These are phyloP conservation scores for Artibeus lituratus DNA, from an alignment of 2,797 vertebrate genomes.

Conservation along the genomic window DNA sequence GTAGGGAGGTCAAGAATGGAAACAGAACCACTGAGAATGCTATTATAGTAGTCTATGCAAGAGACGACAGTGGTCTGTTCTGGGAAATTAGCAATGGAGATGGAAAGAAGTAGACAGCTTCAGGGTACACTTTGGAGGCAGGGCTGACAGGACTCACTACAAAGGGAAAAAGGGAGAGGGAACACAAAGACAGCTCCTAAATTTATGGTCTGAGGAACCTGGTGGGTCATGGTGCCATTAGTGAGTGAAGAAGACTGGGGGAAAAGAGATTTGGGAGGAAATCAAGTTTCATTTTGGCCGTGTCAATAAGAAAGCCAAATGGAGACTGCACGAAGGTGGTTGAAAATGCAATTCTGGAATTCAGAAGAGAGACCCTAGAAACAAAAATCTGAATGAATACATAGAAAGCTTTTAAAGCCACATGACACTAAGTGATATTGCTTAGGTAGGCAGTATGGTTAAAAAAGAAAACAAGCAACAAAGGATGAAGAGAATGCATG, in stretches of 20 bases:
- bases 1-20: background rate
- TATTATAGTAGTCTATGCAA: background rate
- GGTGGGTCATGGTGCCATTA: background rate
- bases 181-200: constrained; percentile 8
- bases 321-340: background rate
- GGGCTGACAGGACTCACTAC: background rate
- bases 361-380: background rate
- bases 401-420: constrained; percentile 1
- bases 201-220: background rate
- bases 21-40: background rate
- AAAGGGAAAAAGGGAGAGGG: background rate
- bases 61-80: background rate
- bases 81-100: background rate
- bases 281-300: background rate
- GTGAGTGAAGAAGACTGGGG: background rate
- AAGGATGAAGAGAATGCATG: background rate
- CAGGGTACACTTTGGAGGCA: background rate
- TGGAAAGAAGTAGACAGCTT: background rate
- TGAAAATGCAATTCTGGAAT: constrained; percentile 19
- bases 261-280: constrained; percentile 12
- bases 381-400: constrained; percentile 3
- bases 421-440: background rate
- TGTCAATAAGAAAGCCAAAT: background rate
- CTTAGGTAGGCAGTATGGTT: background rate
- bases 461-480: background rate